phyloP scores from a whole-genome alignment of 2,888 invertebrate species.

The Ochropleura plecta region DNA sequence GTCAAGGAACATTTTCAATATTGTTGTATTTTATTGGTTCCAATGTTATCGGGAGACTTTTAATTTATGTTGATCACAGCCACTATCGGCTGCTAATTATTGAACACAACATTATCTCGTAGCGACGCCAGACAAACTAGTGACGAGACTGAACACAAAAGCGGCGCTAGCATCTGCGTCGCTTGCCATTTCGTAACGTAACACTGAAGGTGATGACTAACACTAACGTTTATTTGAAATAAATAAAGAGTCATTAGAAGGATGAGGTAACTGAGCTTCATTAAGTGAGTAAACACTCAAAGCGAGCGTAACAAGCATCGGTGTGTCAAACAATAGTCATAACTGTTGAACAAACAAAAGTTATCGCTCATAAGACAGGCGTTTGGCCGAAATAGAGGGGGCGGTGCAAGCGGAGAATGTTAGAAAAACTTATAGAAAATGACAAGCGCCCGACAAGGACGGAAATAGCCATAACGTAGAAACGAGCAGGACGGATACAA shows the following conservation, averaged over 20 bases:
- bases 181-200: constrained; percentile 31
- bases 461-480: constrained; percentile 81
- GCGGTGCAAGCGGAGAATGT: constrained; percentile 86
- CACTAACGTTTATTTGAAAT: constrained; percentile 62
- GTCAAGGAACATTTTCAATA: constrained; percentile 72
- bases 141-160: constrained; percentile 9
- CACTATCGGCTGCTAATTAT: constrained; percentile 67
- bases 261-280: constrained; percentile 82
- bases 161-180: constrained; percentile 7
- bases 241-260: constrained; percentile 75
- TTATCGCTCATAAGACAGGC: constrained; percentile 84
- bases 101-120: constrained; percentile 45
- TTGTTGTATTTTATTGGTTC: constrained; percentile 73
- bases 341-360: constrained; percentile 88
- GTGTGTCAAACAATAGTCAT: constrained; percentile 87
- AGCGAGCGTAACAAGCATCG: constrained; percentile 86
- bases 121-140: constrained; percentile 8
- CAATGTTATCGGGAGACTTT: constrained; percentile 70
- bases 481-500: constrained; percentile 86
- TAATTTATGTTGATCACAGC: constrained; percentile 71
- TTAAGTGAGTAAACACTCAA: constrained; percentile 85
- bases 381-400: constrained; percentile 87
- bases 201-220: constrained; percentile 46
- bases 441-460: constrained; percentile 88
- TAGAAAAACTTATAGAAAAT: constrained; percentile 91